A percentile compares a stretch with the other conserved stretches of the same genome.
These are phyloP conservation scores for Drosophila ogumai DNA, from an alignment of 1,140 invertebrate species.

Conservation along the genomic window DNA sequence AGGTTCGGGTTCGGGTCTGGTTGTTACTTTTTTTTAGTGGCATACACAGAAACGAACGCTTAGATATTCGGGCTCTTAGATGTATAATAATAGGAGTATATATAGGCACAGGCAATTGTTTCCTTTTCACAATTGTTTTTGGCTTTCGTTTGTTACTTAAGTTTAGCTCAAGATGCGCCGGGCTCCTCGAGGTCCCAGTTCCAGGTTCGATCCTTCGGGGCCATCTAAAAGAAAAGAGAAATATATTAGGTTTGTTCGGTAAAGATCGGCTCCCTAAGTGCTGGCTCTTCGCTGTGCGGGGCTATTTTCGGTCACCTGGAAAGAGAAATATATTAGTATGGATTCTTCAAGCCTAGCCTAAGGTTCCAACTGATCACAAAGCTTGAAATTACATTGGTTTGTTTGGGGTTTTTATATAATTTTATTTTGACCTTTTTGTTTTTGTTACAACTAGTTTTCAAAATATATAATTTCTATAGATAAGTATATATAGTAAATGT, in stretches of 20 bases:
- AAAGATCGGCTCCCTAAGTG: slow-evolving; percentile 1
- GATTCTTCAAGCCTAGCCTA: background rate
- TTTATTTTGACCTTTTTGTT: slow-evolving; percentile 68
- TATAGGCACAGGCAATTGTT: slow-evolving; percentile 41
- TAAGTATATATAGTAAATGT: slow-evolving; percentile 71
- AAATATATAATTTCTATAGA: slow-evolving; percentile 75
- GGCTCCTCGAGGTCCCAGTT: slow-evolving; percentile 10
- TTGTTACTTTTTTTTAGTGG: slow-evolving; percentile 57
- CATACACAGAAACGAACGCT: slow-evolving; percentile 58
- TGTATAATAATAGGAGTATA: slow-evolving; percentile 33
- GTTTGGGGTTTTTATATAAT: slow-evolving; percentile 49
- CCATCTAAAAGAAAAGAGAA: slow-evolving; percentile 59
- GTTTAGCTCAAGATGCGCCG: slow-evolving; percentile 29
- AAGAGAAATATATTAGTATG: slow-evolving; percentile 66
- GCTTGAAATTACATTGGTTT: slow-evolving; percentile 5
- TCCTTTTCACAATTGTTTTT: slow-evolving; percentile 45
- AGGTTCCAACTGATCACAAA: slow-evolving; percentile 9
- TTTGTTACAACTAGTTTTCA: slow-evolving; percentile 72
- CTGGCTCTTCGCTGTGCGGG: background rate
- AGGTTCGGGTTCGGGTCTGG: slow-evolving; percentile 27
- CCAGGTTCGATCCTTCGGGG: background rate
- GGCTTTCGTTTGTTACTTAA: slow-evolving; percentile 42
- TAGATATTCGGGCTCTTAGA: slow-evolving; percentile 43
- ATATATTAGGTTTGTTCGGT: slow-evolving; percentile 61
- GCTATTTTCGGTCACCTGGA: slow-evolving; percentile 48